Evolutionary conservation across 2,113 vertebrate species (phyloP).

Genomic region (Stictonetta naevosa): DNA sequence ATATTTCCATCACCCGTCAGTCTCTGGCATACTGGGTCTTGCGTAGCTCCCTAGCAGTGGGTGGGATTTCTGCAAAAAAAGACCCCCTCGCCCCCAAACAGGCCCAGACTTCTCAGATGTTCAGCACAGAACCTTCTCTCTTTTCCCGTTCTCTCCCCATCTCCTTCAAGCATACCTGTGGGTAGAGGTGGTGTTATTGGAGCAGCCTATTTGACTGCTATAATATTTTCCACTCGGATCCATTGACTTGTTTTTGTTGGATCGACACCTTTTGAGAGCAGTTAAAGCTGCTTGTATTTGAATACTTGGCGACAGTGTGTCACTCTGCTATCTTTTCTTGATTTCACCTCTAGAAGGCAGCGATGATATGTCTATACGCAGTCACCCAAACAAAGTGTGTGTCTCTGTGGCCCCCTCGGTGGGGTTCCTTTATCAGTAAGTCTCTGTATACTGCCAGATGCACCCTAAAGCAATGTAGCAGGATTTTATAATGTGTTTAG

Average conservation of each 20-base stretch:
- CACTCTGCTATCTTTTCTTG: constrained; percentile 53
- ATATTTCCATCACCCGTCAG: constrained; percentile 10
- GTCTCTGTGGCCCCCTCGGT: not conserved
- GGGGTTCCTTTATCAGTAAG: not conserved
- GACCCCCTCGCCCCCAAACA: not conserved
- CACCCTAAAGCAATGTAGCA: not conserved
- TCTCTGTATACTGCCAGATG: not conserved
- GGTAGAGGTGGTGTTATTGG: constrained; percentile 73
- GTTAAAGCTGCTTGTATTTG: constrained; percentile 41
- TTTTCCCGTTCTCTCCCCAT: constrained; percentile 41
- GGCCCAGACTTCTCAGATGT: constrained; percentile 14
- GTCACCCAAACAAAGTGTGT: not conserved
- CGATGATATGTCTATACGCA: not conserved
- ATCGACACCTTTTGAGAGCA: constrained; percentile 51
- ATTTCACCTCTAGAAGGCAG: constrained; percentile 73
- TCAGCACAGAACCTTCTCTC: constrained; percentile 60
- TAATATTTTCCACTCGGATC: constrained; percentile 73
- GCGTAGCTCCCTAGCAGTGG: not conserved
- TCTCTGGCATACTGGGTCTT: not conserved
- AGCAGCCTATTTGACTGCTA: constrained; percentile 66
- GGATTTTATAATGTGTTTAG: not conserved
- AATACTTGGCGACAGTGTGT: constrained; percentile 50
- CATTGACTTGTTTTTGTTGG: constrained; percentile 74
- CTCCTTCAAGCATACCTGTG: constrained; percentile 71
- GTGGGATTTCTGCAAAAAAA: constrained; percentile 29